Base-by-base conservation (phyloP, 2,113 vertebrate species). In the Microtus richardsoni region DNA sequence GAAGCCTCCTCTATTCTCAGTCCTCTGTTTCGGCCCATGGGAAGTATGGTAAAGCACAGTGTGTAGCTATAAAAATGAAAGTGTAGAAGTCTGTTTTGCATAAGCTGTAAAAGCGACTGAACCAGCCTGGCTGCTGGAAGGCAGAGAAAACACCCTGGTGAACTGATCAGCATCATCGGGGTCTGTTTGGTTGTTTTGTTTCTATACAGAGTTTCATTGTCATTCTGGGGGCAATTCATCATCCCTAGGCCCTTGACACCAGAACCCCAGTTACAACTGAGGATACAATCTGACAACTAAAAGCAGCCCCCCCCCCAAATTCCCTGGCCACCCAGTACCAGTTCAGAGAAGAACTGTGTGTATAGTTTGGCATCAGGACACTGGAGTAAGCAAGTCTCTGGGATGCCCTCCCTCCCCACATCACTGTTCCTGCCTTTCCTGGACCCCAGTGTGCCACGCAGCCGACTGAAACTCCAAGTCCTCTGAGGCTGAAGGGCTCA, bases 401-500 rank as follows among this genome's bases (percentile, higher is more conserved):
- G 0, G 84, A 21, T 30, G 83, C 70, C 77, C 62, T 64, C 0
- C 2, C 26, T 89, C 26, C 47, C 64, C 58, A 0, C 1, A 30
- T 70, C 44, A 82, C 77, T 54, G 80, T 39, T 83, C 49, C 82
- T 87, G 78, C 79, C 78, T 87, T 92, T 79, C 88, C 74, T 73
- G 91, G 92, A 64, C 95, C 96, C 95, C 79, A 44, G 0, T 58
- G 70, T 58, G 82, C 86, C 0, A 2, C 82, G 90, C 95, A 95
- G 91, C 91, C 88, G 92, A 95, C 95, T 95, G 95, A 78, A 95
- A 97, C 95, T 44, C 93, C 60, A 58, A 80, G 66, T 84, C 95
- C 95, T 95, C 73, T 16, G 85, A 97, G 96, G 95, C 97, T 96
- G 97, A 94, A 97, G 95, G 95, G 71, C 97, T 96, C 96, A 97